A percentile compares a stretch with the other conserved stretches of the same genome.
These are phyloP conservation scores for Parnassius mnemosyne DNA, from an alignment of 2,888 invertebrate species.

Conservation along the genomic window DNA sequence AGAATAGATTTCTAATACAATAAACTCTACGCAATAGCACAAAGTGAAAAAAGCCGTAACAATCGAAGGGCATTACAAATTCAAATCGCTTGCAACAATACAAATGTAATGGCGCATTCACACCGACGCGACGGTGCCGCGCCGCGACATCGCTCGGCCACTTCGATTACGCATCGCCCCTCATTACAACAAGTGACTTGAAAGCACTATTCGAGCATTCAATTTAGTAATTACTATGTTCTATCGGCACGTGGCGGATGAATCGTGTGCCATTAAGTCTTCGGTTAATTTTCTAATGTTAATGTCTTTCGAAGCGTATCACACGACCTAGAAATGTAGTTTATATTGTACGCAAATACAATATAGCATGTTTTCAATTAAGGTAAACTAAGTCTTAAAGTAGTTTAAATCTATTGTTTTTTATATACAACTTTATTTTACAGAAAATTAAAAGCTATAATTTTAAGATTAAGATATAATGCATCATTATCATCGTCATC, in stretches of 20 bases:
- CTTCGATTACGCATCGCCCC: slow-evolving; percentile 58
- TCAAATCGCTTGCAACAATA: slow-evolving; percentile 63
- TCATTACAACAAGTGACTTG: slow-evolving; percentile 78
- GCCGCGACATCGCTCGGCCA: slow-evolving; percentile 63
- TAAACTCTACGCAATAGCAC: neutral
- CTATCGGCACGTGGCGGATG: slow-evolving; percentile 46
- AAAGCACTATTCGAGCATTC: slow-evolving; percentile 72
- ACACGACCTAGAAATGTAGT: slow-evolving; percentile 2
- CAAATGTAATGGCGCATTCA: slow-evolving; percentile 62
- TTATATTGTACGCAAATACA: neutral
- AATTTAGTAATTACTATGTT: slow-evolving; percentile 77
- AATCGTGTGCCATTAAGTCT: slow-evolving; percentile 28
- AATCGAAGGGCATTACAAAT: slow-evolving; percentile 40
- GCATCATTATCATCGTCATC: too few relatives aligned
- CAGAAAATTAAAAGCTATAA: too few relatives aligned
- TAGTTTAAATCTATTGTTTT: neutral
- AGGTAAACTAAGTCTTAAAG: neutral
- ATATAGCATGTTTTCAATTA: neutral
- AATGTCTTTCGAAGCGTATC: slow-evolving; percentile 1
- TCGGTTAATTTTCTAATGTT: slow-evolving; percentile 21
- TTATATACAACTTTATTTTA: too few relatives aligned
- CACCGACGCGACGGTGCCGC: slow-evolving; percentile 42
- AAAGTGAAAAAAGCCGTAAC: slow-evolving; percentile 1
- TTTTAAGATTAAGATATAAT: too few relatives aligned
- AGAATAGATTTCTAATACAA: too few relatives aligned